These are phyloP conservation scores for Maconellicoccus hirsutus DNA, from an alignment of 1,140 invertebrate genomes.

Conservation along the genomic window DNA sequence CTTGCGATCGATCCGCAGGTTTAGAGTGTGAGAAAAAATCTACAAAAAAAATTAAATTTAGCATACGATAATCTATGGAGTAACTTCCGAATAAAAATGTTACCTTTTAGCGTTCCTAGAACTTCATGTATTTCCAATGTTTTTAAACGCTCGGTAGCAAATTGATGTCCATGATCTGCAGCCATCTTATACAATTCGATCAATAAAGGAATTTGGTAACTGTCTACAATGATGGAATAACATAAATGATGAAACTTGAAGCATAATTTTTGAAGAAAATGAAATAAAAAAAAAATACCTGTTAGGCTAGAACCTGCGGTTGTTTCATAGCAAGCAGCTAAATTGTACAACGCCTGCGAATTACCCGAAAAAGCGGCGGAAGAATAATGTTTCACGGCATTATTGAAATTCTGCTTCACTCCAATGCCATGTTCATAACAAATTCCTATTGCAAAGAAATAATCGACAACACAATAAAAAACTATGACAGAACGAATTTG, in stretches of 20 bases:
- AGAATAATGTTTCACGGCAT: background rate
- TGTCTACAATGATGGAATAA: slow-evolving; percentile 14
- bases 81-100: too few relatives aligned
- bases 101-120: slow-evolving; percentile 23
- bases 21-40: too few relatives aligned
- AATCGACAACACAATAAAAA: background rate
- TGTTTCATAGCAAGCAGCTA: slow-evolving; percentile 25
- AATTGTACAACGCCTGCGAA: slow-evolving; percentile 24
- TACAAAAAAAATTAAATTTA: too few relatives aligned
- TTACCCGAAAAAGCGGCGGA: slow-evolving; percentile 18
- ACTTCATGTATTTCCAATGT: slow-evolving; percentile 23
- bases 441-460: background rate
- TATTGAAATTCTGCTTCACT: slow-evolving; percentile 7
- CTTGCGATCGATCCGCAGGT: too few relatives aligned
- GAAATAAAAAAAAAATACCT: background rate
- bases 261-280: background rate
- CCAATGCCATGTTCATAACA: slow-evolving; percentile 18
- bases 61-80: too few relatives aligned
- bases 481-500: too few relatives aligned
- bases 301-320: background rate
- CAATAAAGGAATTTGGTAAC: slow-evolving; percentile 18
- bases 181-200: slow-evolving; percentile 27
- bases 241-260: background rate
- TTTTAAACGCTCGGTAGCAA: slow-evolving; percentile 24
- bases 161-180: slow-evolving; percentile 25